Conservation (phyloP, 2,797 vertebrate genomes). For the Chloroceryle inda region DNA sequence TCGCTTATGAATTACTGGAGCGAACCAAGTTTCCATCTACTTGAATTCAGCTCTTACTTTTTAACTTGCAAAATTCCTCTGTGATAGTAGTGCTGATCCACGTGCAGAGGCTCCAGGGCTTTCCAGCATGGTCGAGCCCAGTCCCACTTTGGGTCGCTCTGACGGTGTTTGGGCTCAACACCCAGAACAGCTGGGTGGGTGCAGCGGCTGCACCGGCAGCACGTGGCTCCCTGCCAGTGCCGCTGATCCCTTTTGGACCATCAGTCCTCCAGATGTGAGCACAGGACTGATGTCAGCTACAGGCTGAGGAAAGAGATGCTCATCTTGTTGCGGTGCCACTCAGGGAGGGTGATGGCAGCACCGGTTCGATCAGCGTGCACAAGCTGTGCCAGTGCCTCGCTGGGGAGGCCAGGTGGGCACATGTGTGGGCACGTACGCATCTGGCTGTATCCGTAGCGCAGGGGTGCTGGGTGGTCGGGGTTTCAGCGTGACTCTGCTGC, state of each 20-base stretch:
- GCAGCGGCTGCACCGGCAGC: neutral
- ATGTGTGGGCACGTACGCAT: fast-evolving
- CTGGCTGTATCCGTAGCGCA: fast-evolving
- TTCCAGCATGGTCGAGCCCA: fast-evolving
- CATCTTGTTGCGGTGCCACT: neutral
- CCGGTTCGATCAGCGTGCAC: fast-evolving
- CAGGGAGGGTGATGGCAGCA: neutral
- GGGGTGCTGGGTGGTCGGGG: fast-evolving
- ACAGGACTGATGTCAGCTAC: neutral
- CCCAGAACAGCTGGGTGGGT: fast-evolving
- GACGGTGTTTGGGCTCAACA: fast-evolving
- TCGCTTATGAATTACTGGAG: neutral
- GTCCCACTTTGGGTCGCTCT: fast-evolving
- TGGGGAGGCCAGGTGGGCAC: neutral
- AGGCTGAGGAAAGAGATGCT: neutral
- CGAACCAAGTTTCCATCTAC: neutral
- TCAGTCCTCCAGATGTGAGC: neutral
- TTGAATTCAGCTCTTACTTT: neutral
- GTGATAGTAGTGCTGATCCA: neutral
- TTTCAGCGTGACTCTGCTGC: neutral
- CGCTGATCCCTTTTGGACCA: neutral
- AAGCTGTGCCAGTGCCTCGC: neutral
- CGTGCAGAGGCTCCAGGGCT: fast-evolving
- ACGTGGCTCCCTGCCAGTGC: fast-evolving
- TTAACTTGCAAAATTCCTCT: neutral